A percentile compares a stretch with the other conserved stretches of the same genome.
phyloP scores from a whole-genome alignment of 2,113 vertebrate genomes.

The Fulmarus glacialis region DNA sequence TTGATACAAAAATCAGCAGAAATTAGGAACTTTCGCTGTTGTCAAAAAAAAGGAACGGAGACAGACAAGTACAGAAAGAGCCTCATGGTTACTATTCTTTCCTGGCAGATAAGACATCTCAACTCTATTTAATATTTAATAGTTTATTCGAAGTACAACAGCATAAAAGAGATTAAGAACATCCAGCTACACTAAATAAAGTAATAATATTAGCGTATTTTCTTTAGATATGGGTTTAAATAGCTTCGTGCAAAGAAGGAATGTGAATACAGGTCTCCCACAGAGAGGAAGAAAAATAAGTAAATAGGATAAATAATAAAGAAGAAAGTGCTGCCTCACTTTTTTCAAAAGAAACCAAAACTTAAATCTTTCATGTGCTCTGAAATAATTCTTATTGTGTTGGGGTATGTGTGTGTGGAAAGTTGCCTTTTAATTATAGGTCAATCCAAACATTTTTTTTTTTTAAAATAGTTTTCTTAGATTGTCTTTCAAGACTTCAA shows the following conservation, averaged over 20 bases:
- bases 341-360: neutral
- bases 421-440: neutral
- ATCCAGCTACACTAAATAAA: neutral
- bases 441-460: neutral
- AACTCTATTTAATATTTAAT: conserved; percentile 9
- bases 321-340: neutral
- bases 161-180: neutral
- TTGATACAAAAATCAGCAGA: neutral
- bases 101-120: neutral
- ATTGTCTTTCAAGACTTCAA: neutral
- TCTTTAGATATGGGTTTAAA: neutral
- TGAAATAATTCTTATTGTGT: neutral
- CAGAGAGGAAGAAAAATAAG: neutral
- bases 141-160: neutral
- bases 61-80: neutral
- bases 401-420: neutral
- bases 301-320: neutral
- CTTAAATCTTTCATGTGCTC: neutral
- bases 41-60: neutral
- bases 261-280: neutral
- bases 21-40: neutral
- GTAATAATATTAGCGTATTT: neutral
- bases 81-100: neutral
- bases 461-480: neutral
- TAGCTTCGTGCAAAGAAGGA: neutral